Evolutionary conservation across 1,140 invertebrate genomes (phyloP), one percentile per base, ranked within the genome.

Genomic region (Idris sp.): DNA sequence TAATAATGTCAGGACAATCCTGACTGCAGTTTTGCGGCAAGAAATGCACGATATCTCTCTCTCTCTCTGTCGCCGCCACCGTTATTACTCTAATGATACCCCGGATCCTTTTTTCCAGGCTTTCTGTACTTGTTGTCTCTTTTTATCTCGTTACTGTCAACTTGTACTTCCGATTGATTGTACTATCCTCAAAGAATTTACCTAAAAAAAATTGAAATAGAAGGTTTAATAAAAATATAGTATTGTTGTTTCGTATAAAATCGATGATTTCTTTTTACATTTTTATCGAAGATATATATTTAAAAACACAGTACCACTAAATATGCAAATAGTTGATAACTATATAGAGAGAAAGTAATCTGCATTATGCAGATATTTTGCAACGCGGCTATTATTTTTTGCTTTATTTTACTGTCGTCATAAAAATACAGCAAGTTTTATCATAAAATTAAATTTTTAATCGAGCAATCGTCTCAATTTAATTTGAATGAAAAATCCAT

Each of bases 31-130:
- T 74, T 59, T 6, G 43, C 10, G 35, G 49, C 54, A 79, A 80
- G 78, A 76, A 79, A 2, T 6, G 19, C 2, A 4, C 19, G 3
- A 6, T 6, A 2, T 22, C 6, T 76, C 33, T 44, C 53, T 53
- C 59, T 69, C 51, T 54, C 59, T 71, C 75, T 58, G 36, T 41
- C 30, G 28, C 19, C 13, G 72, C 64, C 77, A 76, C 72, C 78
- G 69, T 81, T 79, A 81, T 84, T 79, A 82, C 79, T 68, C 76
- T 81, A 81, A 83, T 81, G 79, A 83, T 82, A 81, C 76, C 74
- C 58, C 46, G 41, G 43, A 25, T 46, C 31, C 31, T 28, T 65
- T 36, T 65, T 56, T 54, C 44, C 67, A 62, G 51, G 46, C 76
- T 59, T 61, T 35, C 58, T n/a, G n/a, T n/a, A n/a, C n/a, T n/a